Evolutionary conservation across 2,888 invertebrate species (phyloP).

Genomic region (Conops quadrifasciatus): DNA sequence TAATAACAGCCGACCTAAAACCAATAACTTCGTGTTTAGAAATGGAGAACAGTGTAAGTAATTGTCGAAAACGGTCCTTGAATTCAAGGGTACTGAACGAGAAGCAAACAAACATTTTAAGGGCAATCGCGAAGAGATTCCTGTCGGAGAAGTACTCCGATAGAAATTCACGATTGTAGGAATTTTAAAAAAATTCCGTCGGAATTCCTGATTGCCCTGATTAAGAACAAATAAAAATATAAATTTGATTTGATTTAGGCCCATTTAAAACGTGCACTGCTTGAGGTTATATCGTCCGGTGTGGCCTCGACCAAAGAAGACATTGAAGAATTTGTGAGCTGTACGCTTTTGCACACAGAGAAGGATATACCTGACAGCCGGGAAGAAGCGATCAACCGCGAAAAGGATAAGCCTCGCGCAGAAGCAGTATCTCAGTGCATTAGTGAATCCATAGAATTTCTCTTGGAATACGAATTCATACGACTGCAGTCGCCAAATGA

Average conservation of each 20-base stretch:
- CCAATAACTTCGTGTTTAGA: constrained; percentile 86
- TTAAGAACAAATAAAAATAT: no score
- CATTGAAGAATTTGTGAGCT: constrained; percentile 78
- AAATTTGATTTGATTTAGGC: constrained; percentile 47
- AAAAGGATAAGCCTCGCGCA: constrained; percentile 18
- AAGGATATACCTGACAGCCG: constrained; percentile 40
- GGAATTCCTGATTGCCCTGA: no score
- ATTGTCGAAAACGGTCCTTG: not conserved
- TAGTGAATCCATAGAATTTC: constrained; percentile 73
- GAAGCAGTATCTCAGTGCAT: constrained; percentile 53
- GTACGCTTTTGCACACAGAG: constrained; percentile 73
- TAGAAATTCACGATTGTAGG: no score
- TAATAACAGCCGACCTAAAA: constrained; percentile 75
- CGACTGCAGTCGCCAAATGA: constrained; percentile 69
- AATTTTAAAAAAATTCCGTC: no score
- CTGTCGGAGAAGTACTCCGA: no score
- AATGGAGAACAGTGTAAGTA: constrained; percentile 68
- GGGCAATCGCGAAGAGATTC: no score
- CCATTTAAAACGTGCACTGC: constrained; percentile 77
- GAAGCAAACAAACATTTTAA: no score
- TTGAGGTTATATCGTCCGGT: constrained; percentile 88
- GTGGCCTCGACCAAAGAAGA: constrained; percentile 78
- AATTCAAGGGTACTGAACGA: no score
- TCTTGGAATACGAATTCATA: constrained; percentile 85
- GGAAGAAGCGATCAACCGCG: constrained; percentile 27